These are phyloP conservation scores for Arctopsyche grandis DNA, from an alignment of 1,140 invertebrate genomes.

Conservation along the genomic window DNA sequence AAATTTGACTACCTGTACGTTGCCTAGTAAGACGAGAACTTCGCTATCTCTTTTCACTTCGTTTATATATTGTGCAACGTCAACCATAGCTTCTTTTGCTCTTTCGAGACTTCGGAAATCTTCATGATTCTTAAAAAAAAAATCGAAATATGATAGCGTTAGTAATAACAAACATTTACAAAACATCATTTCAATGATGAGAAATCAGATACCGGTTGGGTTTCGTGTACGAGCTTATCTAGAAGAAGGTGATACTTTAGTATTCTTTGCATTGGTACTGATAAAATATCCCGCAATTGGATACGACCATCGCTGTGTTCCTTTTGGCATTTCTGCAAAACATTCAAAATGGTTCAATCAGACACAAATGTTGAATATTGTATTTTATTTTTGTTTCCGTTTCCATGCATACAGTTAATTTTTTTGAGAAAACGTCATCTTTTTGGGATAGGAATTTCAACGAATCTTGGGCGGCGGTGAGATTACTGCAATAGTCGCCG, in stretches of 20 bases:
- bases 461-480: constrained; percentile 81
- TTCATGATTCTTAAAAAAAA: constrained; percentile 71
- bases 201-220: constrained; percentile 80
- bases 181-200: constrained; percentile 61
- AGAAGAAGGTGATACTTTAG: constrained; percentile 96
- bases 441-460: constrained; percentile 61
- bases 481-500: constrained; percentile 94
- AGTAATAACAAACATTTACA: constrained; percentile 10
- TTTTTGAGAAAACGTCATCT: constrained; percentile 57
- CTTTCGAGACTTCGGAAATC: constrained; percentile 84
- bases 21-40: constrained; percentile 88
- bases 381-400: too few species aligned
- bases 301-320: constrained; percentile 96
- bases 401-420: constrained; percentile 46
- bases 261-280: constrained; percentile 97
- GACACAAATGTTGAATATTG: too few species aligned
- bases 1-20: constrained; percentile 76
- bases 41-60: constrained; percentile 98
- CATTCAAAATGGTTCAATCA: constrained; percentile 16
- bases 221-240: constrained; percentile 92
- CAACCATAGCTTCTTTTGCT: constrained; percentile 96
- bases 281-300: constrained; percentile 91
- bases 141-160: constrained; percentile 41
- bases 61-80: constrained; percentile 97
- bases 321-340: constrained; percentile 85